Evolutionary conservation across 53 echinoderm and acorn worm genomes (phyloP).

Genomic region (Echinarachnius parma): DNA sequence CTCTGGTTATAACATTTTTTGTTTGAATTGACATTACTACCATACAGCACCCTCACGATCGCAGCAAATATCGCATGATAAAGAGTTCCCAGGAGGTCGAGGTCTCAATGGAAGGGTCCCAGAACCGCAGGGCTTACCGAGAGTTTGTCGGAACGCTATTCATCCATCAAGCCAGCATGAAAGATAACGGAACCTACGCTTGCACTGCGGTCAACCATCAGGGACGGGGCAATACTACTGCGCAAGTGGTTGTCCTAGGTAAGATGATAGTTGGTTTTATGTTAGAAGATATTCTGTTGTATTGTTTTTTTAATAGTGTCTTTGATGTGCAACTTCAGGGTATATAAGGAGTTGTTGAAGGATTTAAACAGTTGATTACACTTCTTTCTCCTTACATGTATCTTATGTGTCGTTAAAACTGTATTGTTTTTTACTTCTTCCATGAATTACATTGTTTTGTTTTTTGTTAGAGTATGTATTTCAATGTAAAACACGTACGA

Average conservation of each 20-base stretch:
- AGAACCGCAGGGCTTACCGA: constrained; percentile 17
- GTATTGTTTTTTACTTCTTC: too few species aligned
- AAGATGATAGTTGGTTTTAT: not conserved
- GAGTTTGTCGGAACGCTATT: constrained; percentile 47
- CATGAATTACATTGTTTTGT: too few species aligned
- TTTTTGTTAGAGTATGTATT: too few species aligned
- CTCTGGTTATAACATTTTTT: too few species aligned
- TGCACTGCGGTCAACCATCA: constrained; percentile 68
- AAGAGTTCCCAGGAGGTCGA: constrained; percentile 13
- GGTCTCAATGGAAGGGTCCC: not conserved
- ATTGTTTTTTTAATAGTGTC: too few species aligned
- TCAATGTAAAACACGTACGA: too few species aligned
- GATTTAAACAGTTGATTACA: too few species aligned
- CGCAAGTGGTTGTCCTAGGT: constrained; percentile 63
- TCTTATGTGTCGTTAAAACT: too few species aligned
- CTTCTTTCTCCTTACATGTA: too few species aligned
- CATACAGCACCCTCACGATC: constrained; percentile 22
- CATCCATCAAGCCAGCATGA: constrained; percentile 47
- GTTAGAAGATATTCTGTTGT: too few species aligned
- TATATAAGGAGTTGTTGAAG: too few species aligned
- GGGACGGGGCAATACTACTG: constrained; percentile 51
- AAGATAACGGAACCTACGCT: constrained; percentile 69
- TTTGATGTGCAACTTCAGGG: too few species aligned
- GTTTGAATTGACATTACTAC: not conserved
- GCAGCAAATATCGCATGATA: constrained; percentile 6